Base-by-base conservation (phyloP, 2,888 invertebrate genomes). In the Pristionchus japonicus region DNA sequence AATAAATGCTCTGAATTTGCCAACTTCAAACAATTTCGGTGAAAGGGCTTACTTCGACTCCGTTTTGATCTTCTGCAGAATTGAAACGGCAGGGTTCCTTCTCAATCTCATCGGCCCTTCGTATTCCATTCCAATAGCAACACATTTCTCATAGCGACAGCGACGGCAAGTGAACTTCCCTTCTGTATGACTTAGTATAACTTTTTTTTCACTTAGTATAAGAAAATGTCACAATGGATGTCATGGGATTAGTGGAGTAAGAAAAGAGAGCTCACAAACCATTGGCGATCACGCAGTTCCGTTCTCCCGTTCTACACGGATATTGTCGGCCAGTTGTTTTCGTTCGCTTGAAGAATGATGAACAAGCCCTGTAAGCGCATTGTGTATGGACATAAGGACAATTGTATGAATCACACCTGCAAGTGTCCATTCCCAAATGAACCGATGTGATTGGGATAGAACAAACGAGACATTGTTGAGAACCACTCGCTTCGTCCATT, bases 351-450 rank as follows among this genome's bases (percentile, higher is more conserved):
- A 77, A 77, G 27, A 77, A 77, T 13, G 40, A 47, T 11, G 77
- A 43, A 34, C 77, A 77, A 11, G 77, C 77, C 47, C 77, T 77
- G 77, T 47, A 77, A 1, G 23, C 11, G 17, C 20, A 17, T 52
- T 52, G 15, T 52, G 23, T 7, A 7, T 17, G 20, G 2, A 49
- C 20, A 13, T 17, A 20, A 52, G 52, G 23, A 4, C n/a, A n/a
- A n/a, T n/a, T n/a, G n/a, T n/a, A n/a, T n/a, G n/a, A n/a, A n/a
- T n/a, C n/a, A n/a, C n/a, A 77, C 77, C 77, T 40, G n/a, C 77
- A 77, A 13, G 27, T 47, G 27, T 77, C 77, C 77, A 77, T 77
- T 9, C 77, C 77, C 47, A 77, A 77, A 34, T 77, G 43, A 27
- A 47, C 43, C 0, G 77, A 43, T 13, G 23, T 15, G 23, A 47